Percentiles rank a stretch among this genome's conserved stretches.
Conservation (phyloP, 2,888 invertebrate genomes). For the Empis stercorea region DNA sequence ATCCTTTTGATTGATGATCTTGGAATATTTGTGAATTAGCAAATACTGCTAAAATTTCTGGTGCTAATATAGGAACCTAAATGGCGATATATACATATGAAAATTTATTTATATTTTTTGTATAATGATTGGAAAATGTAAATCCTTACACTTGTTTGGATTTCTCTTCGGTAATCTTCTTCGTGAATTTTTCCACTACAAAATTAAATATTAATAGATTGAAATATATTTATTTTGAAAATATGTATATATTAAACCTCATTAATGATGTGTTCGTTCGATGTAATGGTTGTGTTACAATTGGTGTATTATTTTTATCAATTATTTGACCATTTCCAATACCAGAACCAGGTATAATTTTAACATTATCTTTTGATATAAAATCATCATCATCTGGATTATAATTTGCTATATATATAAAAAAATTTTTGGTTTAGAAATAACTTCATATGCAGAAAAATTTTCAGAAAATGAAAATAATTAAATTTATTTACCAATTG, state of each 20-base stretch:
- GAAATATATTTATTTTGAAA: neutral
- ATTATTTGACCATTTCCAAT: slow-evolving; percentile 25
- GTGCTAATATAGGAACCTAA: slow-evolving; percentile 32
- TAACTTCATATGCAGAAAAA: too few relatives aligned
- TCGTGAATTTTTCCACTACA: slow-evolving; percentile 31
- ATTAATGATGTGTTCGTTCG: too few relatives aligned
- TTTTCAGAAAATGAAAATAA: neutral
- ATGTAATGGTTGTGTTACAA: slow-evolving; percentile 27
- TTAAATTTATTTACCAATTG: slow-evolving; percentile 39
- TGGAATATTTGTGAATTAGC: slow-evolving; percentile 37
- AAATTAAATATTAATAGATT: too few relatives aligned
- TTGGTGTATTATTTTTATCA: slow-evolving; percentile 29
- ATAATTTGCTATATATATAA: slow-evolving; percentile 28
- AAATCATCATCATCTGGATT: slow-evolving; percentile 37
- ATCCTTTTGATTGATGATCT: slow-evolving; percentile 35
- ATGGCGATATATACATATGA: too few relatives aligned
- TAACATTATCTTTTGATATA: slow-evolving; percentile 26
- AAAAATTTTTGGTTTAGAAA: neutral
- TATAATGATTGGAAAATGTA: too few relatives aligned
- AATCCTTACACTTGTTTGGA: slow-evolving; percentile 29
- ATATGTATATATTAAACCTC: neutral
- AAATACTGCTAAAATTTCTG: slow-evolving; percentile 35
- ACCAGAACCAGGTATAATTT: slow-evolving; percentile 8
- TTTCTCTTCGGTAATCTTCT: slow-evolving; percentile 36
- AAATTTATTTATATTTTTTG: too few relatives aligned